Evolutionary conservation across 2,888 invertebrate genomes (phyloP), one percentile per base, ranked within the genome.

Genomic region (Halictus quadricinctus): DNA sequence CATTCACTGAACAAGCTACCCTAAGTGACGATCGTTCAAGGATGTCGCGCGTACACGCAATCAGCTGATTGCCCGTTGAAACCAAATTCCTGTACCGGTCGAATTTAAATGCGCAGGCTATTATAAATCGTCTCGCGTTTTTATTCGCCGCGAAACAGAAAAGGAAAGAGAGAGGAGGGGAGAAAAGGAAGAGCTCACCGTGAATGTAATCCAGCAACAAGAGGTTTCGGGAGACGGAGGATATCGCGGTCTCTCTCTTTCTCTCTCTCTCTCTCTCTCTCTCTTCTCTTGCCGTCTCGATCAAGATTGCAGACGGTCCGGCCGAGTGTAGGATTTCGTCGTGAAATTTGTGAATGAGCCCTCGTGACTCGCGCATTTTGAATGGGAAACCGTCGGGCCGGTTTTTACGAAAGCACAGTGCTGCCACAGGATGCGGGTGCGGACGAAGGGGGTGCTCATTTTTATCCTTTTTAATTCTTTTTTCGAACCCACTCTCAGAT

Each of bases 361-460:
- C 88, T 75, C 89, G 90, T 90, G 90, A 90, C 90, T 90, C 90
- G 90, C 85, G 87, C 85, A 84, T 89, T 90, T 88, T 90, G 81
- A 90, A 90, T 90, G 89, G 58, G 88, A 84, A 86, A 90, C 88
- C 90, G 89, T 87, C 86, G 72, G 83, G 81, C 88, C 80, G 87
- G 85, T 90, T 90, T 89, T 89, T 89, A 89, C 90, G 90, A 87
- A 87, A 89, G 89, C 88, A 74, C 76, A 64, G 77, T 69, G 69
- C 84, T 85, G 80, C 81, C 82, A 90, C 90, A 90, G 90, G 90
- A 90, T 90, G 90, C 90, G 90, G 90, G 89, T 90, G 85, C 87
- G 83, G 82, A 89, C 76, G 86, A 29, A 29, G 88, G 88, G 86
- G 84, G 81, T 88, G 83, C 76, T 87, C 90, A 89, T 85, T 90